Percentiles rank a stretch among this genome's conserved stretches.
Conservation (phyloP, 2,888 invertebrate species). For the Scaptodrosophila latifasciaeformis region DNA sequence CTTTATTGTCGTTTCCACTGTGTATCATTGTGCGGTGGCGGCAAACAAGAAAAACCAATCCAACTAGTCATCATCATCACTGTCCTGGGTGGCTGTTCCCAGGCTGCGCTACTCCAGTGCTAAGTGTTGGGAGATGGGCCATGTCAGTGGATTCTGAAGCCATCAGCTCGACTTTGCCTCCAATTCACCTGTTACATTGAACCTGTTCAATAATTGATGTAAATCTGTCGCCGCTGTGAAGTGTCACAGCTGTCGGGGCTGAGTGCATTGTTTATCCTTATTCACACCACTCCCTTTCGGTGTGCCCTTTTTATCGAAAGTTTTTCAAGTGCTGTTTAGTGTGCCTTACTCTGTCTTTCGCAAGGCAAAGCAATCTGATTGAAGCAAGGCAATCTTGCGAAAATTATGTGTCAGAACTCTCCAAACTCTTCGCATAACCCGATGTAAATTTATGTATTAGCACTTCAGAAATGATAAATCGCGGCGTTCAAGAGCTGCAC, state of each 20-base stretch:
- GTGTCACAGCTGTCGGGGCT: constrained; percentile 47
- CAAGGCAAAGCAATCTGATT: no score
- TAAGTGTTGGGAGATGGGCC: no score
- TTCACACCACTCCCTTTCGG: background rate
- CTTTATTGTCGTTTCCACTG: no score
- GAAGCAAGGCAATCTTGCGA: background rate
- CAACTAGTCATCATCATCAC: background rate
- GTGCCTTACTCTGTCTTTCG: constrained; percentile 1
- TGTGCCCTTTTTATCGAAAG: background rate
- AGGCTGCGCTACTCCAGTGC: no score
- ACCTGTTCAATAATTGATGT: constrained; percentile 59
- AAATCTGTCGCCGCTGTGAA: constrained; percentile 52
- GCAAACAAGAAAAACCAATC: background rate
- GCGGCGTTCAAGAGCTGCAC: constrained; percentile 11
- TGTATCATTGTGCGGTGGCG: no score
- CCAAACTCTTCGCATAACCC: constrained; percentile 1
- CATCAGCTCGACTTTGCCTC: no score
- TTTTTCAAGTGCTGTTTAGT: background rate
- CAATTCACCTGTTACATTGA: constrained; percentile 47
- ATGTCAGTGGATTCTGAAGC: background rate
- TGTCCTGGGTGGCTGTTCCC: no score
- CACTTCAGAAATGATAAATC: constrained; percentile 52
- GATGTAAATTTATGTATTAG: constrained; percentile 33
- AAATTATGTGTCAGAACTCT: background rate
- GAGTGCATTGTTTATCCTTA: constrained; percentile 51